Evolutionary conservation across 2,113 vertebrate species (phyloP), one percentile per base, ranked within the genome.

Genomic region (Prolemur simus): DNA sequence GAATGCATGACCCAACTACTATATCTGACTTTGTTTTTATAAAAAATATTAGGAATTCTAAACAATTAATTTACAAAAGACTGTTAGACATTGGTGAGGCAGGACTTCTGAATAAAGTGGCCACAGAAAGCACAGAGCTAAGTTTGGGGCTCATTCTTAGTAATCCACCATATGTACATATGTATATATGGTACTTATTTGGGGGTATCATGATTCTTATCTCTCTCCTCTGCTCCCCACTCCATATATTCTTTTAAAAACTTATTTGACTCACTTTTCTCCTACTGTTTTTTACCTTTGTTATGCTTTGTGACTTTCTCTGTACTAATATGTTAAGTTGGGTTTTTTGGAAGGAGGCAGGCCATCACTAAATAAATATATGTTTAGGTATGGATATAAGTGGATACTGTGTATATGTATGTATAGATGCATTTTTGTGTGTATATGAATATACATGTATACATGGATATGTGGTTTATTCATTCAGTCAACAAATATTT

Each of bases 361-460:
- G 64, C 71, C 85, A 89, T 86, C 56, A 89, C 49, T 94, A 74
- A 93, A 45, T 80, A 92, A 66, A 78, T 27, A 74, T 3, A 66
- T 64, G 42, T 32, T 68, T 66, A 81, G 47, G 25, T 60, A 34
- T 64, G 42, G 39, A 58, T 17, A 23, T 32, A 54, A 42, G 10
- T 60, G 21, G 60, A n/a, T 87, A 45, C 47, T 52, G 18, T 21
- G 10, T 60, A 21, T 27, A 14, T 52, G 15, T 15, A 13, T 54
- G 25, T 39, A 84, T 15, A 32, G 8, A 49, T 58, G 47, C 20
- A 32, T 87, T 45, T 49, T 82, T 42, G n/a, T n/a, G 9, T 54
- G 45, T 54, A 81, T 13, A 18, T 3, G 39, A 74, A 60, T 47
- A 52, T 27, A 32, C 6, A 21, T 63, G 52, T 88, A 29, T 64